phyloP scores from a whole-genome alignment of 2,888 invertebrate species.

The Nomada flava region DNA sequence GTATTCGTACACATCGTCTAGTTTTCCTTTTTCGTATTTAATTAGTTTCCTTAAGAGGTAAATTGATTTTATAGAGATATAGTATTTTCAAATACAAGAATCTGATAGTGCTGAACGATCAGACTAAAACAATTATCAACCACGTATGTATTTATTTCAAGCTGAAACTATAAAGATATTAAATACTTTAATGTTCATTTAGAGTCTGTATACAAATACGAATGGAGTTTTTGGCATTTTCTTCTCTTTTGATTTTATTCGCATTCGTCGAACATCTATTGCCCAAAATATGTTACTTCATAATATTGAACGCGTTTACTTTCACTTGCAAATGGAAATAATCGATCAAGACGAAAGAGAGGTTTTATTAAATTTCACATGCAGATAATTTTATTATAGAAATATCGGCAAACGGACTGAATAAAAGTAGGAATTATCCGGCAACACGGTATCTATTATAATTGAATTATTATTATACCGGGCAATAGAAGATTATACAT shows the following conservation, averaged over 20 bases:
- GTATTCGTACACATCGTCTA: slow-evolving; percentile 16
- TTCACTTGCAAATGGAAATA: not conserved
- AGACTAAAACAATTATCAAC: not conserved
- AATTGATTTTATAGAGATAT: not conserved
- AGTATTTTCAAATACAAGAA: not conserved
- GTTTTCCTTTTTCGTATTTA: too few species aligned
- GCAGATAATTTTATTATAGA: too few species aligned
- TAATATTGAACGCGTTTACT: not conserved
- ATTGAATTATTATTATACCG: not conserved
- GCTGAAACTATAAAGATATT: not conserved
- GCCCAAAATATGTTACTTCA: not conserved
- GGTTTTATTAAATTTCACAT: too few species aligned
- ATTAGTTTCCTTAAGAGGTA: not conserved
- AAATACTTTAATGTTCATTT: not conserved
- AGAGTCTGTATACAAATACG: slow-evolving; percentile 15
- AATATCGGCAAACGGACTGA: too few species aligned
- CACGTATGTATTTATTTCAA: not conserved
- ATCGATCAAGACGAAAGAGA: too few species aligned
- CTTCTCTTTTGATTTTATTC: not conserved
- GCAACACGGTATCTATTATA: not conserved
- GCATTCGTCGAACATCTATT: slow-evolving; percentile 14
- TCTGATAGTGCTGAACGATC: not conserved
- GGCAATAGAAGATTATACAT: slow-evolving; percentile 17
- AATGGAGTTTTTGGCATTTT: not conserved
- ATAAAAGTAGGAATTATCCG: too few species aligned